Base-by-base conservation (phyloP, 2,888 invertebrate species). In the Entomobrya proxima region DNA sequence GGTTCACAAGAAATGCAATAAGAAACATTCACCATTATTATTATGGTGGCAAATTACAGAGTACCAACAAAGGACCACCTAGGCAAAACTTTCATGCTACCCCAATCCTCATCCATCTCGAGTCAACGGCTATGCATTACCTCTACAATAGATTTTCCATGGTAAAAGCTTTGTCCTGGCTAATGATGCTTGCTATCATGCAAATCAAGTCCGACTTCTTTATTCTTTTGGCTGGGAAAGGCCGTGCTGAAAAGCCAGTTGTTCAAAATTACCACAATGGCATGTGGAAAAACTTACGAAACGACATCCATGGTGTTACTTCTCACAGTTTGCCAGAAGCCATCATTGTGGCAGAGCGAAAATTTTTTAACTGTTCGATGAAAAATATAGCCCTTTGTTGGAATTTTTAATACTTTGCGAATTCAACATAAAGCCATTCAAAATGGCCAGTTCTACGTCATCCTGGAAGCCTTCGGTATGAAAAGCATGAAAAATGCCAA, bases 261-360 rank as follows among this genome's bases (percentile, higher is more conserved):
- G 77, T 61, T 61, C 61, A 35, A 77, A 77, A 77, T 77, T 77
- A 21, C 61, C 58, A 77, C 52, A 77, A 77, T 61, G 77, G 61
- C 77, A 77, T 27, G 61, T 30, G 27, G 61, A 61, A 58, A 77
- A 61, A 77, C 11, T 61, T 61, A 30, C 27, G 58, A 77, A 61
- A 61, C 58, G 58, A 40, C 44, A 77, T 58, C 27, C 24, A 44
- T 30, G 35, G 40, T 77, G 24, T 61, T 58, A 44, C 9, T 77
- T 61, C 37, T 61, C 44, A 58, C 77, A 77, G 47, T 61, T 52
- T 55, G 32, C 21, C 35, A 55, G 18, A 13, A 35, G 37, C 75
- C n/a, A 30, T n/a, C 44, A 50, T 47, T n/a, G 40, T 30, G 40
- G 27, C 47, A 4, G 44, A 69, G n/a, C 24, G 15, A 72, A 11